phyloP scores from a whole-genome alignment of 2,113 vertebrate genomes.

The Prolemur simus region DNA sequence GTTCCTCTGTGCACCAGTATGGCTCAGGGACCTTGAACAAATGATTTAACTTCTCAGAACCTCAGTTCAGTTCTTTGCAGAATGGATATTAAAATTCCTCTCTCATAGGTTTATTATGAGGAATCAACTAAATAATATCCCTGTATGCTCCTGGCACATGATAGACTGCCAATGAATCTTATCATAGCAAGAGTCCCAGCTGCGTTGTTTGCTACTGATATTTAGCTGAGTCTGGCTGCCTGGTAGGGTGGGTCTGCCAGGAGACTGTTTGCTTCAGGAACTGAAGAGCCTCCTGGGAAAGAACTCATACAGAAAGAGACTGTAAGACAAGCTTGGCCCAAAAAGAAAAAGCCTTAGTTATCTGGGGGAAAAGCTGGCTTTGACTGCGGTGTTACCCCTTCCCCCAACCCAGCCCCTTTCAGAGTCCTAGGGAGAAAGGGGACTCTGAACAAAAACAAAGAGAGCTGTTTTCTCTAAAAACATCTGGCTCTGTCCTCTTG shows the following conservation, averaged over 20 bases:
- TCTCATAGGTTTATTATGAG: slow-evolving; percentile 21
- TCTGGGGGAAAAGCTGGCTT: neutral
- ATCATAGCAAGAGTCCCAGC: slow-evolving; percentile 17
- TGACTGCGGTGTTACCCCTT: neutral
- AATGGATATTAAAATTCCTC: neutral
- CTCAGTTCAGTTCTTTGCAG: neutral
- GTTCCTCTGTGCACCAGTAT: neutral
- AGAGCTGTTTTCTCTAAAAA: slow-evolving; percentile 49
- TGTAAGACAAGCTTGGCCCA: slow-evolving; percentile 39
- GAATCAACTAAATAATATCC: slow-evolving; percentile 27
- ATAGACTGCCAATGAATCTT: slow-evolving; percentile 15
- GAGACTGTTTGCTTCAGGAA: slow-evolving; percentile 57
- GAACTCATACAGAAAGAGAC: slow-evolving; percentile 35
- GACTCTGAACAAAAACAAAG: slow-evolving; percentile 31
- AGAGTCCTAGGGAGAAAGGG: slow-evolving; percentile 12
- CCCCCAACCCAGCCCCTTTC: neutral
- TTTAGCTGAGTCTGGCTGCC: slow-evolving; percentile 50
- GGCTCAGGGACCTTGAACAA: neutral
- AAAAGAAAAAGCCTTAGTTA: slow-evolving; percentile 47
- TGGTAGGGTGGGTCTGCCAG: slow-evolving; percentile 45
- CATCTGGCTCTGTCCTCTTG: neutral
- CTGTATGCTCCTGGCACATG: neutral
- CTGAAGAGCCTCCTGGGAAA: slow-evolving; percentile 55
- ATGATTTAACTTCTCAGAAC: neutral
- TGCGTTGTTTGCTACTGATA: slow-evolving; percentile 26